Base-by-base conservation (phyloP, 2,113 vertebrate genomes). In the cattle (Bos taurus) region DNA sequence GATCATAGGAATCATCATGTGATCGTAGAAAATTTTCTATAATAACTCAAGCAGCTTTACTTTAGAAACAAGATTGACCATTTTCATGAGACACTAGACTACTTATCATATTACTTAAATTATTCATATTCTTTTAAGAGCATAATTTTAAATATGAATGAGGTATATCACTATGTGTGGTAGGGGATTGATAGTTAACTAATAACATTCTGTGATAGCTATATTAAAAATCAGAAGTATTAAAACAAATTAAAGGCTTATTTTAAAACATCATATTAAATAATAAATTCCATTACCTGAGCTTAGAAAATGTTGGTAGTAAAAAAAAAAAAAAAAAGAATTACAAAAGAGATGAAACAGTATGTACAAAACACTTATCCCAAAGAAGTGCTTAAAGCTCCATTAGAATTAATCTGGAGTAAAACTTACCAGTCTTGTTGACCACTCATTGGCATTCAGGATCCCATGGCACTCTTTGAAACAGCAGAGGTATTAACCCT, bases 401-500 rank as follows among this genome's bases (percentile, higher is more conserved):
- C 33, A 40, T 97, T 92, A 91, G 50, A 17, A 40, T 94, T 81
- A 83, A 62, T 86, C 2, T 26, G 74, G 7, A 86, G 0, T 28
- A 30, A 57, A 14, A 36, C 17, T 40, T 92, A 56, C 30, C 26
- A 95, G n/a, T n/a, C n/a, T n/a, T 88, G 28, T 19, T 80, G 59
- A 94, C 78, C 60, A 78, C n/a, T 96, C 62, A 56, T 0, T 1
- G 26, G 26, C 56, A 90, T 52, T 64, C 12, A 59, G 17, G 40
- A 91, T 71, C 80, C 71, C 60, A 9, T 1, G 48, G 2, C 10
- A 56, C 8, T 85, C 84, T 46, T 23, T 91, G 46, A 89, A 94
- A 80, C 9, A 97, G 3, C 43, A 71, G 48, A 52, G 48, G 50
- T 26, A 77, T 96, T 95, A 97, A 93, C 90, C 87, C 88, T 94